Percentiles rank a stretch among this genome's conserved stretches.
Conservation (phyloP, 1,140 invertebrate genomes). For the Aphaenogaster ashmeadi region DNA sequence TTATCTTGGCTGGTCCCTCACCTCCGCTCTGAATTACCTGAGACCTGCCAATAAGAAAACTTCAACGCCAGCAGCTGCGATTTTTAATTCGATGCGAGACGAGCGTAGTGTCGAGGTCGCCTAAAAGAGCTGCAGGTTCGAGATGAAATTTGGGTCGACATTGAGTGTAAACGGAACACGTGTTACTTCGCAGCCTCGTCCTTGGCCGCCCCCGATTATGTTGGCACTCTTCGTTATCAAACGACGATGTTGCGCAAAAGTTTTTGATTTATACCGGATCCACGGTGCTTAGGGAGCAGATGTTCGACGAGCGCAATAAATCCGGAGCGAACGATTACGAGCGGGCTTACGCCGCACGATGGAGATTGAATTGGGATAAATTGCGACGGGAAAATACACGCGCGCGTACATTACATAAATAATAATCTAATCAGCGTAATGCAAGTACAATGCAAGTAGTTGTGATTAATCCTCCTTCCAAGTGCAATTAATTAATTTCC, state of each 20-base stretch:
- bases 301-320: constrained; percentile 66
- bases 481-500: constrained; percentile 1
- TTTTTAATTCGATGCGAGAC: not conserved
- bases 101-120: constrained; percentile 6
- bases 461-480: not conserved
- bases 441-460: not conserved
- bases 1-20: constrained; percentile 22
- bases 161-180: constrained; percentile 15
- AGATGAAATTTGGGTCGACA: constrained; percentile 38
- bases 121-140: not conserved
- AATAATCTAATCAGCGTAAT: constrained; percentile 1
- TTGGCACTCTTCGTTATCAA: constrained; percentile 68
- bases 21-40: not conserved
- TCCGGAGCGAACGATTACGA: constrained; percentile 44
- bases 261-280: constrained; percentile 69
- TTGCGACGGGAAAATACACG: constrained; percentile 9
- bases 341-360: constrained; percentile 20
- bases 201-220: constrained; percentile 49
- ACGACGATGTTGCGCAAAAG: constrained; percentile 55
- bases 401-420: not conserved
- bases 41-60: not conserved
- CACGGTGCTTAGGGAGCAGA: constrained; percentile 54
- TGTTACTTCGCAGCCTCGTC: constrained; percentile 11
- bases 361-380: constrained; percentile 14
- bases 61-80: not conserved